These are phyloP conservation scores for Hirundo rustica DNA, from an alignment of 2,797 vertebrate genomes.

Conservation along the genomic window DNA sequence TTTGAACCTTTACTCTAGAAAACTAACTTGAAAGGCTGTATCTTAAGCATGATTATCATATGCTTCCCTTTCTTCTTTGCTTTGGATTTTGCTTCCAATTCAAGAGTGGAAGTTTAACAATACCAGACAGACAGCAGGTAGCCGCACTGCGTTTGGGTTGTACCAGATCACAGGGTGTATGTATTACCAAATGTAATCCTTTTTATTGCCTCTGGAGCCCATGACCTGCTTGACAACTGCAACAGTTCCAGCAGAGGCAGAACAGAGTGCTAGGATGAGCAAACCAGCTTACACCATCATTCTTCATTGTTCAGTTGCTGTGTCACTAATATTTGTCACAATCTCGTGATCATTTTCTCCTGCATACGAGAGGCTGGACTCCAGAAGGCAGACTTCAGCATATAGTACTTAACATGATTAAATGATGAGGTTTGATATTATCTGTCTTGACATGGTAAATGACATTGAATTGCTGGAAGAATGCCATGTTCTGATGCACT, in stretches of 20 bases:
- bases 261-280: neutral
- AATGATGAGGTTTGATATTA: neutral
- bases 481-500: neutral
- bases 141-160: fast-evolving
- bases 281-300: neutral
- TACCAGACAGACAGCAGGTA: fast-evolving
- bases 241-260: neutral
- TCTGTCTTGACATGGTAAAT: neutral
- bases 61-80: neutral
- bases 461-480: neutral
- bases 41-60: neutral
- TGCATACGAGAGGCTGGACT: neutral
- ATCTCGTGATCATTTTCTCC: neutral
- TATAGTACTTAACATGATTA: neutral
- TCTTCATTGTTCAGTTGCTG: neutral
- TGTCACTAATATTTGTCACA: neutral
- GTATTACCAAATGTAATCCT: neutral
- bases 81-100: neutral
- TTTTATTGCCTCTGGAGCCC: neutral
- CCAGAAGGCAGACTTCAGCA: neutral
- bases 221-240: neutral
- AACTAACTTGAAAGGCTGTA: neutral
- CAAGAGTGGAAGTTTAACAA: neutral
- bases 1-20: neutral
- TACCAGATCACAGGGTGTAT: neutral